phyloP scores from a whole-genome alignment of 1,140 invertebrate species.

The Prorops nasuta region DNA sequence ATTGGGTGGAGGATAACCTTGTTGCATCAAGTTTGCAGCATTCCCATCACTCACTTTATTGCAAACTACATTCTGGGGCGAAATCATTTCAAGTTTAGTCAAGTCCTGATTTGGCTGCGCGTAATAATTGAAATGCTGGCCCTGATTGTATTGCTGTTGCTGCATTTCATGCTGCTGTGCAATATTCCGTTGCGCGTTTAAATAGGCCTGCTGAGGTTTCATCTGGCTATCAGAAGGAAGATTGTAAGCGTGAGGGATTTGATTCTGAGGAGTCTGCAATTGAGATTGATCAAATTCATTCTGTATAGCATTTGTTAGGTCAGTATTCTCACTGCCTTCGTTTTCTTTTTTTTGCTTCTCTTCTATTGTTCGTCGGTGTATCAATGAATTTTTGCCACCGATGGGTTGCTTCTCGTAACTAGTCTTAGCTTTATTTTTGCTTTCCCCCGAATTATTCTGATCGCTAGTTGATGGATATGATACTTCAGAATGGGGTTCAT shows the following conservation, averaged over 20 bases:
- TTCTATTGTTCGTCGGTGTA: slow-evolving; percentile 3
- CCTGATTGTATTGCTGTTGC: neutral
- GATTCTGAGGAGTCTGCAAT: no score
- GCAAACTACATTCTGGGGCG: slow-evolving; percentile 23
- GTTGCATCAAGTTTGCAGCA: no score
- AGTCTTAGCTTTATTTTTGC: neutral
- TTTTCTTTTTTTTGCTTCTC: neutral
- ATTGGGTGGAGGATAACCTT: no score
- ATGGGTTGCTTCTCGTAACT: slow-evolving; percentile 21
- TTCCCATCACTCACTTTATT: no score
- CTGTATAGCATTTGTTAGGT: no score
- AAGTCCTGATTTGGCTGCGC: neutral
- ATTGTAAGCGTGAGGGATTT: no score
- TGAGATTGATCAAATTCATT: no score
- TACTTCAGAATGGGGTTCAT: no score
- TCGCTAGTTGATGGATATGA: no score
- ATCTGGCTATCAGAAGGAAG: no score
- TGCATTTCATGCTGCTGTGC: slow-evolving; percentile 15
- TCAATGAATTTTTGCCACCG: slow-evolving; percentile 15
- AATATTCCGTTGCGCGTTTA: slow-evolving; percentile 13
- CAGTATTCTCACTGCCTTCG: no score
- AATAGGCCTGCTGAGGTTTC: slow-evolving; percentile 12
- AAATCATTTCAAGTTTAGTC: slow-evolving; percentile 15
- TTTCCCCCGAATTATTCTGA: neutral
- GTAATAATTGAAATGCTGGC: neutral